A percentile compares a stretch with the other conserved stretches of the same genome.
Evolutionary conservation across 2,113 vertebrate genomes (phyloP).

Genomic region (Rhinogobius similis): DNA sequence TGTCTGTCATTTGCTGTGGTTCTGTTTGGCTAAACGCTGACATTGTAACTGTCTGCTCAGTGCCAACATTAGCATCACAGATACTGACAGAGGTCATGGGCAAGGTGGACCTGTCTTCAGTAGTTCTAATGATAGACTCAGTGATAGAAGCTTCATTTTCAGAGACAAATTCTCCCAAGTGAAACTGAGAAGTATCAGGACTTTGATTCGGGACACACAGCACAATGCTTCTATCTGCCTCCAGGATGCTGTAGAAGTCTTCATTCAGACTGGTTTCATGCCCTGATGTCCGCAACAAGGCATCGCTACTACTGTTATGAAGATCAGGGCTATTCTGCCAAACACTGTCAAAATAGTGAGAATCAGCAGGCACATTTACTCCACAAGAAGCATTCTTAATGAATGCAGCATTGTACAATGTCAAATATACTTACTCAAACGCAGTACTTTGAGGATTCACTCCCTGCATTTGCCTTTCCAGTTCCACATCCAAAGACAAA

Average conservation of each 20-base stretch:
- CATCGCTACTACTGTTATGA: background rate
- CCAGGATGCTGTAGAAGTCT: slow-evolving; percentile 28
- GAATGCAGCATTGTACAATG: background rate
- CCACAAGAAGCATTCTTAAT: slow-evolving; percentile 23
- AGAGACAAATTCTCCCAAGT: background rate
- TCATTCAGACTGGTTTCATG: slow-evolving; percentile 8
- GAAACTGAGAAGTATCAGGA: background rate
- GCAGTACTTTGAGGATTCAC: background rate
- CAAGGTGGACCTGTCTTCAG: slow-evolving; percentile 26
- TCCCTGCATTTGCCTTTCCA: slow-evolving; percentile 9
- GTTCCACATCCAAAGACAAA: slow-evolving; percentile 48
- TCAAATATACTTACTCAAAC: slow-evolving; percentile 17
- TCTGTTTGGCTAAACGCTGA: slow-evolving; percentile 51
- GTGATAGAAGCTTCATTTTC: background rate
- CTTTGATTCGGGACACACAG: background rate
- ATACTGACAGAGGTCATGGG: background rate
- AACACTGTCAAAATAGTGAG: slow-evolving; percentile 14
- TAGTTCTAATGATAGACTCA: background rate
- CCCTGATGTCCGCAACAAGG: background rate
- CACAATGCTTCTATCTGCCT: slow-evolving; percentile 24
- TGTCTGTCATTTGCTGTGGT: slow-evolving; percentile 45
- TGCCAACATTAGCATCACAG: slow-evolving; percentile 12
- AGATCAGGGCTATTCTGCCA: background rate
- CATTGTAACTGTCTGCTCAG: background rate
- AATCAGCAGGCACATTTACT: slow-evolving; percentile 4